Percentiles rank a stretch among this genome's conserved stretches.
Evolutionary conservation across 2,113 vertebrate species (phyloP).

Genomic region (Tyto alba): DNA sequence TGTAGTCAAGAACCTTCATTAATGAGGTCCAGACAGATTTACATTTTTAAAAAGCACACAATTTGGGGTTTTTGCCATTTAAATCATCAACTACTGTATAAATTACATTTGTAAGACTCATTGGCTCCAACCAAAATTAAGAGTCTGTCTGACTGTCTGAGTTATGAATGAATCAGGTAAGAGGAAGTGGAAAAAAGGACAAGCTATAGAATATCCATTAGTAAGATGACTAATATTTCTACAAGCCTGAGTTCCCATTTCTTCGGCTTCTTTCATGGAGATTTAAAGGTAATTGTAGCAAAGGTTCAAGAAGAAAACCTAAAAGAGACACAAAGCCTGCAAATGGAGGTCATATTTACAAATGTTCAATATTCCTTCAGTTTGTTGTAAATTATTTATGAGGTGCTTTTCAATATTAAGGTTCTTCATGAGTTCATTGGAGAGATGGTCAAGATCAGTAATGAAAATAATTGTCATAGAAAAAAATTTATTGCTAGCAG

Average conservation of each 20-base stretch:
- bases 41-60: background rate
- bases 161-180: constrained; percentile 22
- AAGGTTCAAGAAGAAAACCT: background rate
- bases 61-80: background rate
- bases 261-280: constrained; percentile 12
- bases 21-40: constrained; percentile 35
- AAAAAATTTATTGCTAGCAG: background rate
- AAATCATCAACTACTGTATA: constrained; percentile 11
- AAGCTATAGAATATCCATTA: constrained; percentile 43
- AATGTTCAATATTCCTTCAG: background rate
- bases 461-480: background rate
- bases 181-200: constrained; percentile 35
- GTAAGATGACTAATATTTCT: constrained; percentile 21
- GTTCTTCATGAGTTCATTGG: constrained; percentile 7
- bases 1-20: constrained; percentile 8
- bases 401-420: constrained; percentile 16
- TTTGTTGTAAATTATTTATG: background rate
- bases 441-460: constrained; percentile 1
- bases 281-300: constrained; percentile 12
- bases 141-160: background rate
- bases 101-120: constrained; percentile 29
- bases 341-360: background rate
- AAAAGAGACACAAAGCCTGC: background rate
- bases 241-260: background rate
- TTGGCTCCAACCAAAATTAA: constrained; percentile 42